phyloP scores from a whole-genome alignment of 2,113 vertebrate species.

The Coregonus clupeaformis region DNA sequence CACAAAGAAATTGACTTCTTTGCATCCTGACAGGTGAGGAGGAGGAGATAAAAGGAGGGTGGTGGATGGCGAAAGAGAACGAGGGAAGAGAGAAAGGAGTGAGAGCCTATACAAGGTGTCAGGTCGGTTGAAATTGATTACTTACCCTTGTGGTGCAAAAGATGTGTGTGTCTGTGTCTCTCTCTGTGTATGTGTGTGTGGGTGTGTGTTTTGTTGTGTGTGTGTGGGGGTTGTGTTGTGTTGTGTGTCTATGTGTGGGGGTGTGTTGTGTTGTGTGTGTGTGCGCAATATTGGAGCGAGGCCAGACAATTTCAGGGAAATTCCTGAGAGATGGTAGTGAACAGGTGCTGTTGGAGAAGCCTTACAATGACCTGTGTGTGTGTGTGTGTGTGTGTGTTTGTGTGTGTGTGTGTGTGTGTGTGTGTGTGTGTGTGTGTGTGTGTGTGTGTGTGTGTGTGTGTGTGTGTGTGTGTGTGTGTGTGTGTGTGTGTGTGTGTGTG shows the following conservation, averaged over 20 bases:
- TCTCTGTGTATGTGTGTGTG: constrained; percentile 17
- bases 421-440: constrained; percentile 11
- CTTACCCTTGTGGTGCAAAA: constrained; percentile 41
- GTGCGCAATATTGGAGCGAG: too few species aligned
- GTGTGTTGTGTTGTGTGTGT: background rate
- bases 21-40: background rate
- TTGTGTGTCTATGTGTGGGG: background rate
- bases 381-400: background rate
- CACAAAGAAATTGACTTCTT: background rate
- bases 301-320: too few species aligned
- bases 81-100: background rate
- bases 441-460: background rate
- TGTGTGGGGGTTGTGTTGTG: too few species aligned
- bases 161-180: constrained; percentile 33
- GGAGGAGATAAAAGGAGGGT: constrained; percentile 16
- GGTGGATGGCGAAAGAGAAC: constrained; percentile 17
- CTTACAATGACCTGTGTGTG: background rate
- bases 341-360: too few species aligned
- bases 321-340: too few species aligned
- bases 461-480: constrained; percentile 10
- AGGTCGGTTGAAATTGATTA: constrained; percentile 61
- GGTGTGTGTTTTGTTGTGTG: too few species aligned
- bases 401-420: too few species aligned
- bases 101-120: constrained; percentile 40
- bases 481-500: background rate